Evolutionary conservation across 2,888 invertebrate genomes (phyloP), one percentile per base, ranked within the genome.

Genomic region (Drosophila heteroneura): DNA sequence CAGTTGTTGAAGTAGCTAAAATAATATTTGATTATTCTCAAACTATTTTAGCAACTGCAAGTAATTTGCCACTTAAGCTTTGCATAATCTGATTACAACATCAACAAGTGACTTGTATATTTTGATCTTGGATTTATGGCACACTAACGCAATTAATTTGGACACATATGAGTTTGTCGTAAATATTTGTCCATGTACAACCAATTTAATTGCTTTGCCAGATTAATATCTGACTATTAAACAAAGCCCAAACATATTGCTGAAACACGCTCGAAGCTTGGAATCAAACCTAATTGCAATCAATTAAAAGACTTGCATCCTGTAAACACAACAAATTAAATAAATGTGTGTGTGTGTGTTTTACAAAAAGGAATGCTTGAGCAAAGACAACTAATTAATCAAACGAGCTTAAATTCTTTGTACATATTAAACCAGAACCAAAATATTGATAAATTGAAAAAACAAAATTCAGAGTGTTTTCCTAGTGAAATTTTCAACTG

Each of bases 191-290:
- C 52, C 41, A 35, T 61, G 71, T 59, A 35, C 26, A 53, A 39
- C 57, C 67, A 72, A 62, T 79, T 79, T 73, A 84, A 82, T 81
- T 83, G 82, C 72, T 82, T 69, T 68, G 53, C 33, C 72, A 81
- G 74, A 82, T 74, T 82, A 79, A 79, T 79, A 65, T 62, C 58
- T 68, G 51, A 56, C 62, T 60, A 63, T 61, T 73, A 74, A 74
- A 66, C 68, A 84, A 74, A 57, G 74, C 67, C 37, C 49, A 69
- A 66, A 51, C 39, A 14, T n/a, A 57, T 39, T 39, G 51, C 41
- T 71, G 61, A 58, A 30, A 16, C 41, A n/a, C 10, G 49, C 60
- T 62, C 33, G 32, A 32, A 66, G 57, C 52, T 64, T 2, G 14
- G 7, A 59, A 19, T 12, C 4, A 64, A 70, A 33, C 58, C 47